Conservation (phyloP, 2,113 vertebrate species). For the Heptranchias perlo region DNA sequence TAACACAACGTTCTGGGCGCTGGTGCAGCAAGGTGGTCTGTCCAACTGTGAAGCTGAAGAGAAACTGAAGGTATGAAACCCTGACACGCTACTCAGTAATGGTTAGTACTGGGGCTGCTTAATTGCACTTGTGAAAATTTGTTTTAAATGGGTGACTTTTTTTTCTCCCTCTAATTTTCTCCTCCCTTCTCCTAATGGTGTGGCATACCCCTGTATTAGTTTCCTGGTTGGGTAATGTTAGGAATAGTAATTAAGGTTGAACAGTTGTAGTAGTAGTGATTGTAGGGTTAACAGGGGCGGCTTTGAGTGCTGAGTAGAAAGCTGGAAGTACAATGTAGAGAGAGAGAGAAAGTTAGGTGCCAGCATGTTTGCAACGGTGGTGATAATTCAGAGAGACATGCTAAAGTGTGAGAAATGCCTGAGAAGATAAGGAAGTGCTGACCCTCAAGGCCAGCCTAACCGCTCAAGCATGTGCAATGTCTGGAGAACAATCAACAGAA, state of each 20-base stretch:
- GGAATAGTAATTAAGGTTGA: neutral
- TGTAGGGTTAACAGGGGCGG: neutral
- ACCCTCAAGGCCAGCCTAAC: neutral
- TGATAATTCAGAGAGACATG: neutral
- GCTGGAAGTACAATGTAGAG: no score
- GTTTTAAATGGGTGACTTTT: neutral
- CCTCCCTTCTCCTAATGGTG: neutral
- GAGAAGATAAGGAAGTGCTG: neutral
- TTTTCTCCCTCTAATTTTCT: neutral
- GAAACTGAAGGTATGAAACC: constrained; percentile 68
- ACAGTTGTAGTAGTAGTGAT: neutral
- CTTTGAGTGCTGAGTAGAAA: neutral
- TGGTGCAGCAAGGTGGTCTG: constrained; percentile 79
- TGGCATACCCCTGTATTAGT: neutral
- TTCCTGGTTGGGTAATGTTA: neutral
- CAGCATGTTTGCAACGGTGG: neutral
- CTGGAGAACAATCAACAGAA: neutral
- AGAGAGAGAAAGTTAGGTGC: no score
- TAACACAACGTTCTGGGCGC: constrained; percentile 90
- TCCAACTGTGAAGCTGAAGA: constrained; percentile 76
- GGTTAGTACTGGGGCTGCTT: neutral
- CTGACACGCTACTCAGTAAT: neutral
- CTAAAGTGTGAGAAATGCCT: neutral
- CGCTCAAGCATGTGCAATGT: neutral
- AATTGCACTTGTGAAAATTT: neutral